Evolutionary conservation across 2,797 vertebrate genomes (phyloP).

Genomic region (Carapus acus): DNA sequence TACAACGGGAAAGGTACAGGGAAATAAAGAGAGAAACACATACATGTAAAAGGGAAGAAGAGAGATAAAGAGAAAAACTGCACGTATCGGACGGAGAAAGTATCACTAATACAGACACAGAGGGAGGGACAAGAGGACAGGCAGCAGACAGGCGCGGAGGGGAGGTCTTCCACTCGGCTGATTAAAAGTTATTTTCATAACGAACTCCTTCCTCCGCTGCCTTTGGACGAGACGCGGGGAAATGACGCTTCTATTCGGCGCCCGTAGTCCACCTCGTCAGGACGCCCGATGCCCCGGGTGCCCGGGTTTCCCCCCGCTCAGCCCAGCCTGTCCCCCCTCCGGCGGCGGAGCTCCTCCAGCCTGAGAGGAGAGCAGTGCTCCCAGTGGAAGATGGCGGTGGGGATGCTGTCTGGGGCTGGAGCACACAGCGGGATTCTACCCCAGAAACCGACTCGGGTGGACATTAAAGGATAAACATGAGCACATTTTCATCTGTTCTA

Average conservation of each 20-base stretch:
- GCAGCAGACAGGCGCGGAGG: too few species aligned
- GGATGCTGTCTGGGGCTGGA: constrained; percentile 69
- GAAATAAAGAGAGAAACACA: too few species aligned
- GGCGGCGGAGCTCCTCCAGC: constrained; percentile 4
- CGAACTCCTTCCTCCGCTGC: not conserved
- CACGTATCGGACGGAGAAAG: too few species aligned
- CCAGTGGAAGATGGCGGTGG: constrained; percentile 84
- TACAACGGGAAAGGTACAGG: too few species aligned
- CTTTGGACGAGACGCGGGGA: too few species aligned
- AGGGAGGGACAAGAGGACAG: not conserved
- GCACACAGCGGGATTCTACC: constrained; percentile 52
- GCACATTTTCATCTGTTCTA: constrained; percentile 24
- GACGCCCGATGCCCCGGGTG: constrained; percentile 1
- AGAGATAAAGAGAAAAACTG: not conserved
- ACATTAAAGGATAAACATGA: constrained; percentile 48
- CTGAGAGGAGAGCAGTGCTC: constrained; percentile 61
- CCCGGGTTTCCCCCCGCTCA: constrained; percentile 5
- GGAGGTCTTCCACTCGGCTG: too few species aligned
- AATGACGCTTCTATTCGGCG: not conserved
- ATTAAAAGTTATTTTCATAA: constrained; percentile 3
- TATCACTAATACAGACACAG: too few species aligned
- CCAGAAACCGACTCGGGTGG: constrained; percentile 48
- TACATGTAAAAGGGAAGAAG: not conserved
- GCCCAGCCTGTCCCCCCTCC: constrained; percentile 19
- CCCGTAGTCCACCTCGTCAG: constrained; percentile 15